Base-by-base conservation (phyloP, 2,797 vertebrate species). In the Semaprochilodus insignis region DNA sequence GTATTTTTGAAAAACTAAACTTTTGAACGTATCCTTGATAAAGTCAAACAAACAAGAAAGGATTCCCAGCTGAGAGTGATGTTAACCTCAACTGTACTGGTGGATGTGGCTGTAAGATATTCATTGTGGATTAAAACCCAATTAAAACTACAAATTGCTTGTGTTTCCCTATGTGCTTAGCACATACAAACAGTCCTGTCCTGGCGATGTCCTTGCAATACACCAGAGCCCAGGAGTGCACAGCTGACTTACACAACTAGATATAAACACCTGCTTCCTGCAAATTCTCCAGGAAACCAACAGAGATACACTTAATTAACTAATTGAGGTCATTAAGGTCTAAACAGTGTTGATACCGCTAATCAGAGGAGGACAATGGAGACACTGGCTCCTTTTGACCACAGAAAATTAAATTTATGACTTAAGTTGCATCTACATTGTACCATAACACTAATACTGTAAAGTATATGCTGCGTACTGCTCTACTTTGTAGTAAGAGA, bases 71-170 rank as follows among this genome's bases (percentile, higher is more conserved):
- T 74, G 79, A 77, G 76, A 81, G 55, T 65, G 65, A 79, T 25
- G 44, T 74, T 76, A 77, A 76, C 67, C 62, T 78, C 36, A 51
- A 73, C 78, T 77, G 76, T 78, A 79, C 27, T 23, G 34, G 78
- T 77, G 66, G 69, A 79, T 79, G 51, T 25, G 75, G n/a, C 31
- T 75, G 62, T 34, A 77, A 75, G 66, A 83, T 80, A 87, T 65
- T 85, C 51, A 78, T 34, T 83, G 74, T 71, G 83, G 77, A 85
- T 82, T 87, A 84, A 84, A 84, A 80, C 77, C 76, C 72, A 76
- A 85, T 84, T 81, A 83, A 81, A 83, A 65, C n/a, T 75, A 70
- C 67, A 75, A 78, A 74, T 74, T 69, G 62, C 83, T 74, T 81
- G 74, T 77, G 79, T 66, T 81, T 85, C 63, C 62, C 74, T 67